Conservation (phyloP, 2,888 invertebrate species). For the Litoditis marina region DNA sequence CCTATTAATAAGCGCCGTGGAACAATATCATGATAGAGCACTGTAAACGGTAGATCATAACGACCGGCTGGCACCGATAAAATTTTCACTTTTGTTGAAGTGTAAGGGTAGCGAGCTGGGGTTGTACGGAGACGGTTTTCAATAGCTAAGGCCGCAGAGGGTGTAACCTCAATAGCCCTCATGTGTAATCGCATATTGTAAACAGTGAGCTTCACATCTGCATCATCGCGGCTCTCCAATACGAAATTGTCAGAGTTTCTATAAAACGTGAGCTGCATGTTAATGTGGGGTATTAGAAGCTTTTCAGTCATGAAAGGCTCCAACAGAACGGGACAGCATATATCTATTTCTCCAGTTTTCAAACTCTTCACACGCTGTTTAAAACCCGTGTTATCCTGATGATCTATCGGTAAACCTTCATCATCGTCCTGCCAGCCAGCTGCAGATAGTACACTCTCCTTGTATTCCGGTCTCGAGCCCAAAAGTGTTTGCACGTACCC, state of each 20-base stretch:
- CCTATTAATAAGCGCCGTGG: constrained; percentile 8
- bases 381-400: not conserved
- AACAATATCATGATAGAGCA: constrained; percentile 8
- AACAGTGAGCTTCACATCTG: not conserved
- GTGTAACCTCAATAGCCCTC: constrained; percentile 7
- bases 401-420: not conserved
- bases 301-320: constrained; percentile 12
- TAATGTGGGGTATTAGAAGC: constrained; percentile 10
- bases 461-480: constrained; percentile 1
- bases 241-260: constrained; percentile 2
- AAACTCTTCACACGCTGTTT: not conserved
- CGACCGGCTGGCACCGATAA: constrained; percentile 5
- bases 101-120: constrained; percentile 11
- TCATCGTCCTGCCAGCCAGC: constrained; percentile 5
- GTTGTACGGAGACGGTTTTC: constrained; percentile 1
- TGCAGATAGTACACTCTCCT: not conserved
- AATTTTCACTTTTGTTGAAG: not conserved
- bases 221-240: not conserved
- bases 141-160: constrained; percentile 10
- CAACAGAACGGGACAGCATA: not conserved
- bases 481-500: constrained; percentile 7
- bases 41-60: constrained; percentile 3
- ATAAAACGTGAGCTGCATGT: constrained; percentile 10
- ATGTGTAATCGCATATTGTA: constrained; percentile 10
- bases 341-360: not conserved